Base-by-base conservation (phyloP, 2,113 vertebrate genomes). In the Labrus mixtus region DNA sequence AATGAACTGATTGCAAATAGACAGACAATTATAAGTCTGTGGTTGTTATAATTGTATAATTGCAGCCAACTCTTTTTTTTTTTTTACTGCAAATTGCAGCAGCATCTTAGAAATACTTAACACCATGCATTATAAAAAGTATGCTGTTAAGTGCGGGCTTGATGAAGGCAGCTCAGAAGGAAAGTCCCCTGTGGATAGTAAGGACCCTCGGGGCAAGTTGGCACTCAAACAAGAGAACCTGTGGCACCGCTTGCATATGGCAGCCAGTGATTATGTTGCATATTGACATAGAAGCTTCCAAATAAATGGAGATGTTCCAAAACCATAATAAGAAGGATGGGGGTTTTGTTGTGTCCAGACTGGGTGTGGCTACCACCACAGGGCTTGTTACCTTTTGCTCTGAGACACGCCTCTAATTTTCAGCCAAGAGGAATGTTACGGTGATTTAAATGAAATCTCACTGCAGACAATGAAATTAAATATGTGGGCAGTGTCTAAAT, bases 391-490 rank as follows among this genome's bases (percentile, higher is more conserved):
- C 82, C 81, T 86, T 86, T 86, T 84, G 76, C 65, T 85, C 48
- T 79, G 39, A 74, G 81, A 73, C 82, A 79, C 60, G 56, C 65
- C 82, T 88, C 82, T 87, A 79, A 88, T 86, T 87, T 86, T 66
- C 62, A 81, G 58, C 66, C 29, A n/a, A 64, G 54, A 86, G 72
- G 77, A 91, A 89, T 91, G 76, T 76, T 48, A 56, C 56, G 17
- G 72, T 71, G 79, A 85, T 87, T 86, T 81, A 59, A 68, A 64
- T 78, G 64, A 90, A 88, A 82, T 90, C 85, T 83, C 72, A 85
- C 72, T 72, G 77, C 60, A 79, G 66, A 81, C 77, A 80, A 78
- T 76, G 81, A 73, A 89, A 84, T 90, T 86, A 89, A 73, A 76
- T 80, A 72, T 78, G 75, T 84, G 78, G 77, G 89, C 84, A 85